A percentile compares a stretch with the other conserved stretches of the same genome.
Evolutionary conservation across 2,797 vertebrate genomes (phyloP).

Genomic region (Pogonophryne albipinna): DNA sequence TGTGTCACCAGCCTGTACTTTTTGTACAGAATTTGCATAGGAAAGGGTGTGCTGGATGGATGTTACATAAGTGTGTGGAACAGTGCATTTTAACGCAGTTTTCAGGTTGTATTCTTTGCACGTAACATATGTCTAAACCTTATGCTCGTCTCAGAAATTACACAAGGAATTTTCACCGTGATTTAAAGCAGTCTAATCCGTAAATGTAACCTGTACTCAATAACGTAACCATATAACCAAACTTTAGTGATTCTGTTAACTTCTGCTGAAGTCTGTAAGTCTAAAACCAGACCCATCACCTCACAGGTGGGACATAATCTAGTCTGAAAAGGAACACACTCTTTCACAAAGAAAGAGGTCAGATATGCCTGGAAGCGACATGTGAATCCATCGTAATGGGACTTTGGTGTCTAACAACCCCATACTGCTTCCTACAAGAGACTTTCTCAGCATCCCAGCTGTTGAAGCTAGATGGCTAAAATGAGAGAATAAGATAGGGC

Average conservation of each 20-base stretch:
- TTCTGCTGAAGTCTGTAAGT: conserved; percentile 4
- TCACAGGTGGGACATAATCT: conserved; percentile 38
- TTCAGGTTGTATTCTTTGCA: not conserved
- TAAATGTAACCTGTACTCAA: conserved; percentile 4
- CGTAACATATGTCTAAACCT: not conserved
- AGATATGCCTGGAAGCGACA: conserved; percentile 61
- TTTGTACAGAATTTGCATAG: not conserved
- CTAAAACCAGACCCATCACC: conserved; percentile 40
- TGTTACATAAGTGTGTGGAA: not conserved
- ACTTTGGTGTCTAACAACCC: conserved; percentile 51
- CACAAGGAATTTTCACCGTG: not conserved
- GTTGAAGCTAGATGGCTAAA: conserved; percentile 52
- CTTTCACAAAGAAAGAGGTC: conserved; percentile 54
- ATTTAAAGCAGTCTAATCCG: not conserved
- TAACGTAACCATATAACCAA: not conserved
- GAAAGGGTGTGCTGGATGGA: not conserved
- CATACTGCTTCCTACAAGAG: conserved; percentile 45
- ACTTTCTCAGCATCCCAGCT: conserved; percentile 53
- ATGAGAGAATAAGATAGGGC: conserved; percentile 67
- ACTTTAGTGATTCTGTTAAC: not conserved
- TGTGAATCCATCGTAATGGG: conserved; percentile 54
- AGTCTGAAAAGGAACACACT: conserved; percentile 50
- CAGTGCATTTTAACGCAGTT: not conserved
- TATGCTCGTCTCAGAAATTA: not conserved
- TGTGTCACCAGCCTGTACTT: not conserved